These are phyloP conservation scores for Pristiophorus japonicus DNA, from an alignment of 2,113 vertebrate species.

Conservation along the genomic window DNA sequence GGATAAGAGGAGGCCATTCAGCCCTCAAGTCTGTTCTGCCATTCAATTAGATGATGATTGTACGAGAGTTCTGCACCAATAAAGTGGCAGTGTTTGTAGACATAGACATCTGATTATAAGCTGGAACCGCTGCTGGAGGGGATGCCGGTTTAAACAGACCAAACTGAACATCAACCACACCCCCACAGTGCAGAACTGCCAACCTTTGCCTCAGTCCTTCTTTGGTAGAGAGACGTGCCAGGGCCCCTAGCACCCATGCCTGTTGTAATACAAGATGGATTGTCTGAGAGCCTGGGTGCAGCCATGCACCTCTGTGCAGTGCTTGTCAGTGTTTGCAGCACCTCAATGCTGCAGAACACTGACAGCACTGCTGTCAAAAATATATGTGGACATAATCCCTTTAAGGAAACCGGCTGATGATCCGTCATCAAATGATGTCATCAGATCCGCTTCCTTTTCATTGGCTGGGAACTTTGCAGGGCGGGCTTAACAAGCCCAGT, in stretches of 20 bases:
- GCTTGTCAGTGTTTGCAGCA: too few species aligned
- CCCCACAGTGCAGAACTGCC: not conserved
- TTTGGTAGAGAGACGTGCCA: not conserved
- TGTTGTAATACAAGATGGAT: not conserved
- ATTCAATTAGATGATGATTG: not conserved
- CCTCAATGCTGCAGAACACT: too few species aligned
- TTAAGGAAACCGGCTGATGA: too few species aligned
- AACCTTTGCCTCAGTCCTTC: not conserved
- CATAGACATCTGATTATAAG: not conserved
- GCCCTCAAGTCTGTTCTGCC: not conserved
- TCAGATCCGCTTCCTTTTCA: too few species aligned
- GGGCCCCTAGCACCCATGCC: not conserved
- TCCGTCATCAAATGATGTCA: too few species aligned
- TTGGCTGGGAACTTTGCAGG: too few species aligned
- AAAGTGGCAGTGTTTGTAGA: not conserved
- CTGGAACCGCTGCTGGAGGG: not conserved
- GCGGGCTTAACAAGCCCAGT: too few species aligned
- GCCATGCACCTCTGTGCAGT: too few species aligned
- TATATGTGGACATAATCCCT: too few species aligned
- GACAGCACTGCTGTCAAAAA: too few species aligned
- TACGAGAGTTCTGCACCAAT: not conserved
- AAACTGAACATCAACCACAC: not conserved
- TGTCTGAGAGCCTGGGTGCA: too few species aligned
- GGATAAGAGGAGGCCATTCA: not conserved
- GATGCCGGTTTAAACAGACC: not conserved